phyloP scores from a whole-genome alignment of 2,113 vertebrate species.

The Meleagris gallopavo region DNA sequence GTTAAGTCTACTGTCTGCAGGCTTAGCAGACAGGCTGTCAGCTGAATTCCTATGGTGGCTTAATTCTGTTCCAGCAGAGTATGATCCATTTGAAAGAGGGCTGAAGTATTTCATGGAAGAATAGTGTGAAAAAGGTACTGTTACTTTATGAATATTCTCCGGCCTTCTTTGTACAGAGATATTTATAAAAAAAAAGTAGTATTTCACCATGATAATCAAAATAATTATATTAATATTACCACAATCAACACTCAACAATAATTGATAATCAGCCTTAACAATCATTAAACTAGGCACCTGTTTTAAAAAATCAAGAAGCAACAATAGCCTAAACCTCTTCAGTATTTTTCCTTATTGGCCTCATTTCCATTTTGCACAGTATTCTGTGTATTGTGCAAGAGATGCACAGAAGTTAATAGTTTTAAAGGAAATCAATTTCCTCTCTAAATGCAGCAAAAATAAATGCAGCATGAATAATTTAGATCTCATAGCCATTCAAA shows the following conservation, averaged over 20 bases:
- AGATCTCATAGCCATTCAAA: neutral
- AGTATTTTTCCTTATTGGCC: too few species aligned
- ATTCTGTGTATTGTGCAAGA: neutral
- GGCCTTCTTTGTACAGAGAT: neutral
- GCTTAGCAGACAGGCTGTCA: conserved; percentile 19
- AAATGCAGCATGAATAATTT: neutral
- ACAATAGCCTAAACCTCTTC: neutral
- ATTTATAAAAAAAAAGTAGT: neutral
- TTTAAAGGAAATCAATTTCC: neutral
- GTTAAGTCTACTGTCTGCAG: conserved; percentile 1
- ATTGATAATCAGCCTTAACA: neutral
- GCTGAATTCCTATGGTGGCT: neutral
- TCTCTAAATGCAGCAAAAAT: neutral
- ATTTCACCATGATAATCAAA: neutral
- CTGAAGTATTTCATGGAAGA: neutral
- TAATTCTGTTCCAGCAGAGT: neutral
- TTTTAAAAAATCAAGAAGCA: neutral
- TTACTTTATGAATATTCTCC: neutral
- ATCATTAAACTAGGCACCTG: neutral
- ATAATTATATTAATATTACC: neutral
- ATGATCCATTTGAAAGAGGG: neutral
- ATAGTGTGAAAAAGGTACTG: neutral
- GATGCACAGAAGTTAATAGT: neutral
- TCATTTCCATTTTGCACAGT: neutral
- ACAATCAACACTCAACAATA: neutral